These are phyloP conservation scores for Chironomus striatipennis DNA, from an alignment of 1,140 invertebrate species.

Conservation along the genomic window DNA sequence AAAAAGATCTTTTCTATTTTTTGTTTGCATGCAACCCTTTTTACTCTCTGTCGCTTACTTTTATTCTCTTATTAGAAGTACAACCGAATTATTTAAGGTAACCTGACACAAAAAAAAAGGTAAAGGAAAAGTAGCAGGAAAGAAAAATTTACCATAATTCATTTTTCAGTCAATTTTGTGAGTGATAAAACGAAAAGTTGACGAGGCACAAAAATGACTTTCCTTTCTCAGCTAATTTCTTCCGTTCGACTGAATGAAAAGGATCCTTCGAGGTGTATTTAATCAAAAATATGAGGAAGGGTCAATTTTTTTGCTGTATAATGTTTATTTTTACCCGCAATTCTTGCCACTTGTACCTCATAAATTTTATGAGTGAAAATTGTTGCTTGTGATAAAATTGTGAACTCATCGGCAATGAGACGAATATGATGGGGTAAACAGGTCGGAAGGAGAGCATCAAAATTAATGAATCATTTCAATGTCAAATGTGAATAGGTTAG, in stretches of 20 bases:
- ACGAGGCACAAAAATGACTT: neutral
- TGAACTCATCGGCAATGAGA: no score
- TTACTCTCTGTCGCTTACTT: neutral
- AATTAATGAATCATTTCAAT: no score
- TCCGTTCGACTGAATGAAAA: neutral
- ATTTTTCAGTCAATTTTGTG: constrained; percentile 1
- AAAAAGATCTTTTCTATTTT: neutral
- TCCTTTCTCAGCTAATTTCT: neutral
- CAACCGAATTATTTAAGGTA: neutral
- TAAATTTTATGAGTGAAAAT: neutral
- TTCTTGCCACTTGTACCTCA: neutral
- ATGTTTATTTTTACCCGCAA: neutral
- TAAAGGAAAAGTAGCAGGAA: neutral
- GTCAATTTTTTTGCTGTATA: neutral
- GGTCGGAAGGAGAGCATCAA: no score
- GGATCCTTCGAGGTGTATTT: neutral
- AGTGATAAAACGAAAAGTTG: constrained; percentile 3
- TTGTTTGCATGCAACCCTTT: neutral
- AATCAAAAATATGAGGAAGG: neutral
- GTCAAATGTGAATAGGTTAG: no score
- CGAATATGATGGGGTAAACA: no score
- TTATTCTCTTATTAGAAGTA: neutral
- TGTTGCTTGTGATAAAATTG: no score
- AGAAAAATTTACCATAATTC: neutral
- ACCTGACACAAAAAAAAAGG: neutral